Evolutionary conservation across 92 coral and sea anemone species (phyloP), one percentile per base, ranked within the genome.

Genomic region (Palythoa heliodiscus): DNA sequence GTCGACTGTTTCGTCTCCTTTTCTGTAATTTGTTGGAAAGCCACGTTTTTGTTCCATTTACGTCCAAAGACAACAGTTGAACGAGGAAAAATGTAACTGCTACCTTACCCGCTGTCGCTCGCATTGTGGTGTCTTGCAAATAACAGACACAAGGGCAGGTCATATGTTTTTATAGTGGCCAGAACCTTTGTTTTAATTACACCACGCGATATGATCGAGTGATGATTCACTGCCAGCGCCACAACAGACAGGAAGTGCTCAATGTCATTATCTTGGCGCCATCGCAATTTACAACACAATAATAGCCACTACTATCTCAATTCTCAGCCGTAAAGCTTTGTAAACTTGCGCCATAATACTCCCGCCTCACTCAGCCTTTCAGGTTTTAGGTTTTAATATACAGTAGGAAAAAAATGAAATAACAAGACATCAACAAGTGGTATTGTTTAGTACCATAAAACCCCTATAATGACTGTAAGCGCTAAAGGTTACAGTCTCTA

Each of bases 161-260:
- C 84, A 64, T 64, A 48, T 66, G 75, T 52, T 80, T 80, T 63
- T 80, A 80, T 80, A 80, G 64, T 54, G 84, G 43, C 63, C 52
- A 20, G 37, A 35, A 17, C 25, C 74, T 69, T 35, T 25, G 47
- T 16, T n/a, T 2, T 64, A 80, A 80, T 64, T 80, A 80, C 84
- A 80, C 72, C 84, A 22, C 25, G 25, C 55, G 69, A 43, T 43
- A 61, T 38, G 83, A 78, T 78, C 70, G 72, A 78, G 3, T 66
- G 61, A 78, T 57, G 83, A 78, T 78, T 64, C 73, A 80, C 48
- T 43, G 60, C 73, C 35, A 13, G 23, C 54, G 74, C 38, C 73
- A 48, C 47, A 61, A 66, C 74, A 52, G 84, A 80, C 84, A 80
- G 84, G 84, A 80, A 80, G 60, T 80, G 22, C 84, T 79, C 84